A percentile compares a stretch with the other conserved stretches of the same genome.
phyloP scores from a whole-genome alignment of 2,888 invertebrate genomes.

The Rotaria macrura region DNA sequence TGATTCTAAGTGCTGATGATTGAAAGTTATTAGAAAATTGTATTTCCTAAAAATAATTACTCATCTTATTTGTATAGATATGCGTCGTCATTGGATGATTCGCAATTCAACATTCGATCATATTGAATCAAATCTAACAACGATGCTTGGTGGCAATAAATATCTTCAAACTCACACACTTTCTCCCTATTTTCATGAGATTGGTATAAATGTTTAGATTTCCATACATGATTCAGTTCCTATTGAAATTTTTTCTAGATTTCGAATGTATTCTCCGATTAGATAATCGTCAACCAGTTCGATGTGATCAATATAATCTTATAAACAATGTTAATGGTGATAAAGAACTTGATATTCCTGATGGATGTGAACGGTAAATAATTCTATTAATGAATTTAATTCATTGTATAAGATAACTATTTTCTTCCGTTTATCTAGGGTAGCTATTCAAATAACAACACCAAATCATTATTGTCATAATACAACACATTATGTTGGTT shows the following conservation, averaged over 20 bases:
- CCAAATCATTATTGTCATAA: neutral
- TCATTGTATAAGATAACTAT: no score
- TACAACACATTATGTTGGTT: neutral
- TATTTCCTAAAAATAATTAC: neutral
- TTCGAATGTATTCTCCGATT: constrained; percentile 15
- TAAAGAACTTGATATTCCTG: neutral
- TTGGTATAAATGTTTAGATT: neutral
- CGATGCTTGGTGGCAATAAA: neutral
- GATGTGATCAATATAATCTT: neutral
- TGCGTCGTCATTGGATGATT: neutral
- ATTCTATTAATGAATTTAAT: no score
- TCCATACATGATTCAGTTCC: neutral
- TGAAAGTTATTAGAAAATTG: no score
- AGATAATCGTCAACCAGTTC: neutral
- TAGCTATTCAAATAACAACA: neutral
- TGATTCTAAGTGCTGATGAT: no score
- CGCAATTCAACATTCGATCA: neutral
- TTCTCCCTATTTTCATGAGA: constrained; percentile 15
- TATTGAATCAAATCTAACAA: constrained; percentile 6
- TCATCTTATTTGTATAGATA: neutral
- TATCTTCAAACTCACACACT: neutral
- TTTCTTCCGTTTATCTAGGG: neutral
- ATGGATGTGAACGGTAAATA: neutral
- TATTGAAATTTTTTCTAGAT: neutral
- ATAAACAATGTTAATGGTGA: neutral